These are phyloP conservation scores for Gavia stellata DNA, from an alignment of 2,113 vertebrate species.

Conservation along the genomic window DNA sequence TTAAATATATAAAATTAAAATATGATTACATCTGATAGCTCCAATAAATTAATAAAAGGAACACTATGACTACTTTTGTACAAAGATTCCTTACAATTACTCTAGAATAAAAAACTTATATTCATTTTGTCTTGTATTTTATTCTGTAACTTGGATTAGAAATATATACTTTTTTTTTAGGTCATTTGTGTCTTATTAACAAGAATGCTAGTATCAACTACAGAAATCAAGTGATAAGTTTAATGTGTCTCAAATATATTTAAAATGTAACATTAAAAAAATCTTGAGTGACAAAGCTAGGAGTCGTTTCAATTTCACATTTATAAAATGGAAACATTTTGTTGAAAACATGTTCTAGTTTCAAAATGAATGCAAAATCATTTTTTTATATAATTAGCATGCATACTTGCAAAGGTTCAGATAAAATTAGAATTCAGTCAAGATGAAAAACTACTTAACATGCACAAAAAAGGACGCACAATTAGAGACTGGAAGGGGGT, in stretches of 20 bases:
- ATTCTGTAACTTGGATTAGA: neutral
- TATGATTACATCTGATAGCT: neutral
- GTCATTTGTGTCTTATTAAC: neutral
- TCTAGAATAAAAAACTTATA: neutral
- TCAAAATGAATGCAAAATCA: neutral
- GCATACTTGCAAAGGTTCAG: slow-evolving; percentile 16
- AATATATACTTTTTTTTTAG: neutral
- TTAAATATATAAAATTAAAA: slow-evolving; percentile 1
- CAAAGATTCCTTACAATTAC: neutral
- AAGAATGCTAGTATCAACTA: neutral
- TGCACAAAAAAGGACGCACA: neutral
- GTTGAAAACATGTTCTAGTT: neutral
- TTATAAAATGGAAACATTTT: neutral
- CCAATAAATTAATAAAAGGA: neutral
- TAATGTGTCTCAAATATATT: neutral
- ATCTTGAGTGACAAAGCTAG: neutral
- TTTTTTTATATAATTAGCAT: slow-evolving; percentile 2
- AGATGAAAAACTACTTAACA: neutral
- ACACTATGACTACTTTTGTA: neutral
- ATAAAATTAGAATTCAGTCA: slow-evolving; percentile 34
- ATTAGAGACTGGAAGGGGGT: neutral
- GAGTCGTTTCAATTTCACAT: neutral
- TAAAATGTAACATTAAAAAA: neutral
- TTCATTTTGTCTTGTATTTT: neutral
- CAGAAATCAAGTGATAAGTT: neutral